Evolutionary conservation across 2,113 vertebrate genomes (phyloP).

Genomic region (Caretta caretta): DNA sequence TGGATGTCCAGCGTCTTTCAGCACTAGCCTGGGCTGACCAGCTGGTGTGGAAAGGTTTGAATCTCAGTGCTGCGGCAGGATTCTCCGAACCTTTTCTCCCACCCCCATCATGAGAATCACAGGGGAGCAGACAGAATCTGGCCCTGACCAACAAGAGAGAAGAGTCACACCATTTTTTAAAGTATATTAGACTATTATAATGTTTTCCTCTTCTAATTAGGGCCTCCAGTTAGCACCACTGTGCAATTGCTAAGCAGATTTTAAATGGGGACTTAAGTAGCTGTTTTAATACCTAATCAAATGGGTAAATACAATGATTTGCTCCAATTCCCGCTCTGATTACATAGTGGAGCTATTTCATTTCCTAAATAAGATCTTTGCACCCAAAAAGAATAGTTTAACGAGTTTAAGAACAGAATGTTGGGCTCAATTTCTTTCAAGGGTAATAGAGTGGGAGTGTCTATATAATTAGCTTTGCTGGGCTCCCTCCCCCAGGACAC

Average conservation of each 20-base stretch:
- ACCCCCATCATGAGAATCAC: background rate
- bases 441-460: slow-evolving; percentile 77
- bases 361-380: slow-evolving; percentile 78
- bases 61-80: background rate
- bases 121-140: background rate
- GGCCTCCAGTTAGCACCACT: slow-evolving; percentile 64
- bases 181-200: slow-evolving; percentile 22
- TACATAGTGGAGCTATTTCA: slow-evolving; percentile 76
- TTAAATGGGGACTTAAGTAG: slow-evolving; percentile 66
- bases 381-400: slow-evolving; percentile 75
- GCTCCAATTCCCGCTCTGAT: slow-evolving; percentile 78
- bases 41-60: background rate
- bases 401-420: slow-evolving; percentile 80
- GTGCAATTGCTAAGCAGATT: slow-evolving; percentile 73
- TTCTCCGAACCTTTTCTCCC: background rate
- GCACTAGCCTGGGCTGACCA: background rate
- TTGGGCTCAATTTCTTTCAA: slow-evolving; percentile 80
- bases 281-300: slow-evolving; percentile 78
- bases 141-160: slow-evolving; percentile 43
- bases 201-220: slow-evolving; percentile 71
- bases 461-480: slow-evolving; percentile 77
- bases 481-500: slow-evolving; percentile 71
- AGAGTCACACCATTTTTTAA: slow-evolving; percentile 44
- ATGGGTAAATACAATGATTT: slow-evolving; percentile 80
- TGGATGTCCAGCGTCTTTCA: background rate